Base-by-base conservation (phyloP, 2,888 invertebrate genomes). In the Erebia ligea region DNA sequence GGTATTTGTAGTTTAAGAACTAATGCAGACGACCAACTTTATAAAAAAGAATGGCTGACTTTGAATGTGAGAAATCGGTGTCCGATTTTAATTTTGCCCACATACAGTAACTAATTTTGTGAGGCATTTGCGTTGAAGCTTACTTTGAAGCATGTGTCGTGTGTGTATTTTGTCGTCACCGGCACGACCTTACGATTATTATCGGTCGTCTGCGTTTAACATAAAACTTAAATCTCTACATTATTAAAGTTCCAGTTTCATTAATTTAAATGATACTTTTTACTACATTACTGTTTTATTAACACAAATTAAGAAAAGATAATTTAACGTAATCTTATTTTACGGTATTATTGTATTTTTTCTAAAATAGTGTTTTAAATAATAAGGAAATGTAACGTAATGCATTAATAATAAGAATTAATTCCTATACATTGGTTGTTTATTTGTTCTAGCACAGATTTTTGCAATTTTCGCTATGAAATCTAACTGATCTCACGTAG, bases 311-410 rank as follows among this genome's bases (percentile, higher is more conserved):
- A 50, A 9, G 25, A 17, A 25, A 15, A 11, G 52, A n/a, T 52
- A 17, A n/a, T 9, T 52, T 9, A 0, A 17, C 8, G 9, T 52
- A 5, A 52, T 6, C 40, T 64, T 68, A 54, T 70, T 34, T 70
- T 76, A 74, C 75, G 74, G 71, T 78, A 81, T 81, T 79, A 77
- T 80, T 79, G 79, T 82, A 80, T 74, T 73, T 77, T 77, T 78
- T 68, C 76, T 72, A 75, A 74, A 78, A 77, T 71, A 76, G 54
- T 80, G 73, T 81, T 79, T 82, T 81, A 84, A 79, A 82, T 81
- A 84, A 76, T 87, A 86, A 86, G 82, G 79, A 80, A 79, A 82
- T 80, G 79, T 85, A 83, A 78, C 81, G 73, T 79, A 80, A 82
- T 79, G 79, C 80, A 79, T 48, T 66, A 66, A 71, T 52, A 67